These are phyloP conservation scores for Allophyes oxyacanthae DNA, from an alignment of 2,888 invertebrate species.

Conservation along the genomic window DNA sequence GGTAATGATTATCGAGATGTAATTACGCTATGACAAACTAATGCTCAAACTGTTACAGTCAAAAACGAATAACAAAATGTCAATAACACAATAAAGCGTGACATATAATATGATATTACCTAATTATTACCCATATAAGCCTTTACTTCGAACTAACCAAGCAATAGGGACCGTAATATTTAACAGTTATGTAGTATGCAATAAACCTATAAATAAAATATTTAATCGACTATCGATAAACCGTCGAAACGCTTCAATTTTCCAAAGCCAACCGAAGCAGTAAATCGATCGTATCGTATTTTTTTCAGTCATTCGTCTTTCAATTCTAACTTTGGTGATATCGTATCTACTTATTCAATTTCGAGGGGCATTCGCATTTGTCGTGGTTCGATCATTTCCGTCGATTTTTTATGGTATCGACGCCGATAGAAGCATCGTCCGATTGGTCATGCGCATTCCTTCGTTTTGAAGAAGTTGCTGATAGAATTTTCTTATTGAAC, in stretches of 20 bases:
- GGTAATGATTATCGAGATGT: no score
- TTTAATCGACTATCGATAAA: conserved; percentile 55
- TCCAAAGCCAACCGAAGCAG: conserved; percentile 70
- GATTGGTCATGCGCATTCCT: conserved; percentile 86
- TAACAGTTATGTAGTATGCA: no score
- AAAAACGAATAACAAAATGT: no score
- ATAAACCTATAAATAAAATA: no score
- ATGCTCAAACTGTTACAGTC: no score
- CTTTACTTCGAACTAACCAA: no score
- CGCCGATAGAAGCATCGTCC: conserved; percentile 73
- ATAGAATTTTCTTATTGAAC: conserved; percentile 67
- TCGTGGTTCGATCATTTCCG: conserved; percentile 84
- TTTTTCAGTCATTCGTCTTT: conserved; percentile 84
- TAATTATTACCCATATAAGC: no score
- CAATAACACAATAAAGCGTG: no score
- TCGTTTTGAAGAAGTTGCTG: conserved; percentile 70
- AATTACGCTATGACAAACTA: no score
- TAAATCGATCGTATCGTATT: conserved; percentile 79
- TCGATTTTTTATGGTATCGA: conserved; percentile 72
- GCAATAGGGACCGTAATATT: no score
- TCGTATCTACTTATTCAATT: conserved; percentile 88
- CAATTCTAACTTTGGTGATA: conserved; percentile 86
- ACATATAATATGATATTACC: no score
- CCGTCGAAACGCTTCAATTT: conserved; percentile 49
- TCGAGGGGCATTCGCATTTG: conserved; percentile 81